Evolutionary conservation across 2,797 vertebrate genomes (phyloP).

Genomic region (Garrulus glandarius): DNA sequence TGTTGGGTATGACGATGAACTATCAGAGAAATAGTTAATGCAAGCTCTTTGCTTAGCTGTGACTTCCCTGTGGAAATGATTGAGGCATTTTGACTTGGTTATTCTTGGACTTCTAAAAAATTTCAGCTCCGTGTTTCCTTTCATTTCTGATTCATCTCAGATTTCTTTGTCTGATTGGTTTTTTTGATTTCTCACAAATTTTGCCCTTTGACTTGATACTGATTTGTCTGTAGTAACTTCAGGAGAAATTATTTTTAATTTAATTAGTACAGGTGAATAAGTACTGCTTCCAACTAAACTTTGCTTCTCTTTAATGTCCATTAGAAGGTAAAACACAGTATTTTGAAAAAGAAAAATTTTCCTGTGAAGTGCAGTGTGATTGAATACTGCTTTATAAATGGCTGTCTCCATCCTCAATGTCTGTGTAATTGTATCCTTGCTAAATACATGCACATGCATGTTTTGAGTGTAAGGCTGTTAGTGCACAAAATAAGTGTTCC

Average conservation of each 20-base stretch:
- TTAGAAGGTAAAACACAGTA: not conserved
- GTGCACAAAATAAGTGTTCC: not conserved
- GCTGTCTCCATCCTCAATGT: not conserved
- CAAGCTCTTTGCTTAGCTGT: not conserved
- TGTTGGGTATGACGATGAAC: not conserved
- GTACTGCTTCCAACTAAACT: not conserved
- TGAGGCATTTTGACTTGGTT: not conserved
- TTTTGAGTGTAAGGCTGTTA: not conserved
- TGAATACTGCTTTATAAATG: not conserved
- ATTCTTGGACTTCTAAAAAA: not conserved
- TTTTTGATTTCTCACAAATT: not conserved
- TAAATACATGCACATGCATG: not conserved
- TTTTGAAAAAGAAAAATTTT: not conserved
- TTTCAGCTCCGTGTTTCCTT: not conserved
- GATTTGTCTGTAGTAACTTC: not conserved
- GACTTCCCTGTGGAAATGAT: not conserved
- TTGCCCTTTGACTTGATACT: not conserved
- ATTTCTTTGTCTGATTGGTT: not conserved
- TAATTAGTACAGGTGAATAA: not conserved
- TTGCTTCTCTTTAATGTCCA: not conserved
- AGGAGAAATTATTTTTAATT: not conserved
- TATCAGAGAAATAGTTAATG: not conserved
- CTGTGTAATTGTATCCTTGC: not conserved
- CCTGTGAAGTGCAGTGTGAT: not conserved
- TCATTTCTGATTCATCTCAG: not conserved